Evolutionary conservation across 1,140 invertebrate genomes (phyloP).

Genomic region (Pseudoatta argentina): DNA sequence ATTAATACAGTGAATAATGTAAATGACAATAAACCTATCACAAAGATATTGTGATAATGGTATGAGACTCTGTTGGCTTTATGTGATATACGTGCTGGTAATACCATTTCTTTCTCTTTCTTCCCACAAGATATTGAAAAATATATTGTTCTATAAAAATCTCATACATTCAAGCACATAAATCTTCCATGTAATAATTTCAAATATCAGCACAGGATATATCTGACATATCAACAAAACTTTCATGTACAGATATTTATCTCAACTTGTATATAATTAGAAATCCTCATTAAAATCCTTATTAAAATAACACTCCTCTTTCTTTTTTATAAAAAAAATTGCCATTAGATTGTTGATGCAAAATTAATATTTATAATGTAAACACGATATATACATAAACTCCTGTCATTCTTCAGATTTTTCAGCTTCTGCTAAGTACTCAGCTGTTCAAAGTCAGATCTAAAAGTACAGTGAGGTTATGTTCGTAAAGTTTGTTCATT

Average conservation of each 20-base stretch:
- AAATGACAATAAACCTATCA: conserved; percentile 69
- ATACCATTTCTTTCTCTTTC: conserved; percentile 50
- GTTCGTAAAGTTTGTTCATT: background rate
- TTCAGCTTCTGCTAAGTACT: background rate
- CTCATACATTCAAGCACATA: background rate
- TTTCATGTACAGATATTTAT: background rate
- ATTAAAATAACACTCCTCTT: background rate
- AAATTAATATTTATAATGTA: background rate
- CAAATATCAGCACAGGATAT: background rate
- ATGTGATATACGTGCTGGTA: conserved; percentile 55
- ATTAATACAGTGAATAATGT: conserved; percentile 68
- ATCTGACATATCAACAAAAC: background rate
- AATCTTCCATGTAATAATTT: background rate
- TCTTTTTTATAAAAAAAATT: conserved; percentile 14
- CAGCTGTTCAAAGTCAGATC: too few species aligned
- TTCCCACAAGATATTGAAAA: background rate
- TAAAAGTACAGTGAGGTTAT: background rate
- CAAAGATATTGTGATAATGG: conserved; percentile 67
- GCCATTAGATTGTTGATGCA: background rate
- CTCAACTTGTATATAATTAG: background rate
- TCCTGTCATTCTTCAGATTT: background rate
- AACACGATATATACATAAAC: background rate
- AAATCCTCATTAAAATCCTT: background rate
- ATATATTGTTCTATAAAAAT: background rate
- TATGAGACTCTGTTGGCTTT: conserved; percentile 68